A percentile compares a stretch with the other conserved stretches of the same genome.
phyloP scores from a whole-genome alignment of 2,797 vertebrate genomes.

The Gambelia wislizenii region DNA sequence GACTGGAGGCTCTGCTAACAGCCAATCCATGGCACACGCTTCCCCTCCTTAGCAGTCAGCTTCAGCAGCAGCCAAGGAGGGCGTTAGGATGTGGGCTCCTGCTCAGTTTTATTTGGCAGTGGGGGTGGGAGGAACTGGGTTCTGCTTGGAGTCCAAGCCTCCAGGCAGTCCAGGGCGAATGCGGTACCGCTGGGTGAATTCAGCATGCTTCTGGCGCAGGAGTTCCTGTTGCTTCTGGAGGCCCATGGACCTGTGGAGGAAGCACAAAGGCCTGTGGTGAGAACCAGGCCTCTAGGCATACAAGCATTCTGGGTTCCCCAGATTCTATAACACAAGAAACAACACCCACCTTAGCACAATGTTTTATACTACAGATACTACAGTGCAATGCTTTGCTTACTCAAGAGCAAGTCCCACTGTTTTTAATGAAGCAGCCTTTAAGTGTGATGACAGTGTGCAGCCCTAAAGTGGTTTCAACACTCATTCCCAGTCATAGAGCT shows the following conservation, averaged over 20 bases:
- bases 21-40: not conserved
- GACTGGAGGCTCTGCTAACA: not conserved
- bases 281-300: no score
- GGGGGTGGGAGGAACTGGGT: not conserved
- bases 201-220: constrained; percentile 81
- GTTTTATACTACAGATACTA: not conserved
- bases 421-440: not conserved
- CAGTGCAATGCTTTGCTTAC: no score
- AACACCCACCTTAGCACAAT: not conserved
- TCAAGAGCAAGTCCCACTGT: not conserved
- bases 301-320: not conserved
- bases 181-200: constrained; percentile 79
- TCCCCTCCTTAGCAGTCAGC: not conserved
- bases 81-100: no score
- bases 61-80: not conserved
- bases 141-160: not conserved
- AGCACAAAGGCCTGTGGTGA: not conserved
- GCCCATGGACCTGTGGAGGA: constrained; percentile 78
- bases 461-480: not conserved
- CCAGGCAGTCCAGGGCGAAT: constrained; percentile 40
- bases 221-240: constrained; percentile 85
- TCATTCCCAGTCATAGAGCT: not conserved
- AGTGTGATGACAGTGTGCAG: not conserved
- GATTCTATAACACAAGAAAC: not conserved
- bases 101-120: not conserved